Evolutionary conservation across 2,888 invertebrate genomes (phyloP).

Genomic region (Dorcus hopei): DNA sequence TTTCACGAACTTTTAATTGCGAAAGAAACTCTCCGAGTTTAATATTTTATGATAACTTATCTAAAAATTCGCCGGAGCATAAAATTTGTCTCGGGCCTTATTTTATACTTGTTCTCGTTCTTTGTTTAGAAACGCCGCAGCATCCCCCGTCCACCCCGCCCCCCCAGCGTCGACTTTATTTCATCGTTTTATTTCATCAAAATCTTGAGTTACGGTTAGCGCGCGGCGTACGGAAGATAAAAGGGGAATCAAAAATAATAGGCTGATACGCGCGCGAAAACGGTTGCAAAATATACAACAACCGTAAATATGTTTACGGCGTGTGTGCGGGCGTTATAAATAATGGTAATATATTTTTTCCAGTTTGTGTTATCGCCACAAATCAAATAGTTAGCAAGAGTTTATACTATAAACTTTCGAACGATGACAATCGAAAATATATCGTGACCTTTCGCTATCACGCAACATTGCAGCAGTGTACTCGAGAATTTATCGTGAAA

Average conservation of each 20-base stretch:
- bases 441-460: constrained; percentile 24
- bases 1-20: too few relatives aligned
- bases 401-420: neutral
- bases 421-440: constrained; percentile 24
- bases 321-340: constrained; percentile 2
- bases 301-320: constrained; percentile 17
- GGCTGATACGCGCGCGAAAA: constrained; percentile 16
- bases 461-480: constrained; percentile 21
- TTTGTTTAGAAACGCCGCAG: neutral
- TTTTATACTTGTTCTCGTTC: neutral
- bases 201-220: constrained; percentile 16
- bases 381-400: neutral
- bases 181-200: constrained; percentile 16
- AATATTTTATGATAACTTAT: neutral
- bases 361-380: neutral
- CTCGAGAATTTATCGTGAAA: neutral
- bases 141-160: neutral
- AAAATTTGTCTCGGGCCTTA: neutral
- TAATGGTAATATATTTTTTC: neutral
- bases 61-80: neutral
- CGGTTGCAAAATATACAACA: constrained; percentile 9
- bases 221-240: neutral
- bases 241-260: constrained; percentile 17
- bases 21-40: too few relatives aligned
- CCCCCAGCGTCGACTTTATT: neutral